Evolutionary conservation across 2,797 vertebrate genomes (phyloP), one percentile per base, ranked within the genome.

Genomic region (Sebastes taczanowskii): DNA sequence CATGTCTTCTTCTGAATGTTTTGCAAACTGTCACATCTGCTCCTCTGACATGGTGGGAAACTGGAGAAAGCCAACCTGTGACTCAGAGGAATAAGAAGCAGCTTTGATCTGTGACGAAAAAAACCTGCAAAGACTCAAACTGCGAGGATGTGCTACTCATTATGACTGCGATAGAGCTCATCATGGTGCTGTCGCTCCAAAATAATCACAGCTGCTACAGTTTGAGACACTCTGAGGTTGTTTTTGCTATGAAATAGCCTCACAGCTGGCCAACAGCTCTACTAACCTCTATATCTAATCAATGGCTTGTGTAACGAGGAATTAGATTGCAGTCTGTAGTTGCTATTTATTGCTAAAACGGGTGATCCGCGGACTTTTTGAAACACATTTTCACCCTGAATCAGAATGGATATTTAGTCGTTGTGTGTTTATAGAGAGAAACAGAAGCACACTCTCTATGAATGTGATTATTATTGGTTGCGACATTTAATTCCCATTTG

Each of bases 401-500:
- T 65, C 65, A 32, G 32, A 67, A 42, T 16, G 32, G 9, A 56
- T 62, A 42, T 77, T 65, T 63, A 60, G 20, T 55, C 2, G 10
- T 29, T 22, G 4, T 52, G 30, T 30, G 20, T 70, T 68, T 78
- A 38, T 5, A 49, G 27, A 69, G 46, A 71, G 46, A 77, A 73
- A 62, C 62, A 78, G 42, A 73, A 65, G 25, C 32, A 49, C 22
- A 20, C 61, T 27, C 63, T 76, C 23, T 25, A 34, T 46, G 18
- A 75, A 35, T 35, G 61, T 89, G 85, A 91, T 65, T 66, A 20
- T 83, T 78, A 89, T 86, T 79, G 61, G n/a, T 75, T 79, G 27
- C 82, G 89, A 91, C 71, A 56, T 84, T 86, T 83, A 81, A 87
- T 92, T 89, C 83, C 74, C 79, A 64, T 82, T 58, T 68, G 78